Percentiles rank a stretch among this genome's conserved stretches.
Conservation (phyloP, 1,140 invertebrate species). For the Teleopsis dalmanni region DNA sequence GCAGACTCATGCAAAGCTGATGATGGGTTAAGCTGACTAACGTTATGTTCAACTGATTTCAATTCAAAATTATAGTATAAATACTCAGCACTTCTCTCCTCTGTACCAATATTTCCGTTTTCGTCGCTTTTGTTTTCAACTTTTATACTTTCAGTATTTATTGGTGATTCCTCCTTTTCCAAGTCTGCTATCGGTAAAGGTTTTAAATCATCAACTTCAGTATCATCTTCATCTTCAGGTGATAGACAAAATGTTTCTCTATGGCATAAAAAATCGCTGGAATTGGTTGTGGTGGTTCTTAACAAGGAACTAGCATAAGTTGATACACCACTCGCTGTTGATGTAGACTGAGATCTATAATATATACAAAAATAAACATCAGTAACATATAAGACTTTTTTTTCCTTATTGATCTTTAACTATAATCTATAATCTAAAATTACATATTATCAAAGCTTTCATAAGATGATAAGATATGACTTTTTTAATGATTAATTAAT, state of each 20-base stretch:
- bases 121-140: neutral
- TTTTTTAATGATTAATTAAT: too few relatives aligned
- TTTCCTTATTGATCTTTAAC: too few relatives aligned
- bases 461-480: too few relatives aligned
- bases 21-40: too few relatives aligned
- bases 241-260: constrained; percentile 42
- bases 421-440: too few relatives aligned
- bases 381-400: too few relatives aligned
- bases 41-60: too few relatives aligned
- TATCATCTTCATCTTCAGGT: constrained; percentile 33
- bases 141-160: neutral
- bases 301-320: constrained; percentile 42
- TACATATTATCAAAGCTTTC: too few relatives aligned
- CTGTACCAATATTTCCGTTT: neutral
- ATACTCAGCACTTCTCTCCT: too few relatives aligned
- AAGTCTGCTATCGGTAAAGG: too few relatives aligned
- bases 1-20: too few relatives aligned
- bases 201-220: constrained; percentile 16
- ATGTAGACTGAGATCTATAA: constrained; percentile 47
- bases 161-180: neutral
- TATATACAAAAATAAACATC: constrained; percentile 24
- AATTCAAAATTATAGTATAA: too few relatives aligned
- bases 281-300: constrained; percentile 42
- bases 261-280: constrained; percentile 43
- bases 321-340: constrained; percentile 40